Evolutionary conservation across 2,888 invertebrate genomes (phyloP).

Genomic region (Dusona sp.): DNA sequence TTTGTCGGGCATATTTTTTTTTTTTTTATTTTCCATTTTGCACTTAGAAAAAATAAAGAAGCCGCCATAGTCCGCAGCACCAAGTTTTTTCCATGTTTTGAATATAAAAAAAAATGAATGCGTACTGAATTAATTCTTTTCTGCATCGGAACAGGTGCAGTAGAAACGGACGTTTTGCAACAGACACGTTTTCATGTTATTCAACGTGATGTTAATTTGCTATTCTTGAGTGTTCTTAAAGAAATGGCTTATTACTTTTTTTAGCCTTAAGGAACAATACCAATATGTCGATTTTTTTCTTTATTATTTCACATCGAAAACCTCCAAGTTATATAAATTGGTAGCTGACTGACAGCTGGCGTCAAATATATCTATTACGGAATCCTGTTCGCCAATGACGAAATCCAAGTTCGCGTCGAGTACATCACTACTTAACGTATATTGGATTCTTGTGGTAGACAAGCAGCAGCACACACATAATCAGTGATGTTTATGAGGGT

Average conservation of each 20-base stretch:
- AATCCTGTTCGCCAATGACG: constrained; percentile 52
- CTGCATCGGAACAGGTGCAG: neutral
- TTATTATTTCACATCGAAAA: constrained; percentile 6
- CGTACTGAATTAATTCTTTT: neutral
- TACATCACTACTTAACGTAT: constrained; percentile 17
- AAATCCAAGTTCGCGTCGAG: constrained; percentile 56
- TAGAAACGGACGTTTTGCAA: constrained; percentile 6
- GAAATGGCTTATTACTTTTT: neutral
- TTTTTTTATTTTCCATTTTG: neutral
- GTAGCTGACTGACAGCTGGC: neutral
- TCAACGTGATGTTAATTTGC: neutral
- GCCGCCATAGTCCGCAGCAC: neutral
- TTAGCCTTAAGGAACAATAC: neutral
- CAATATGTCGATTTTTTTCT: neutral
- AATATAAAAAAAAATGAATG: neutral
- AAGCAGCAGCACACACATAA: constrained; percentile 10
- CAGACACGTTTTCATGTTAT: neutral
- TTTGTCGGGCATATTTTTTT: neutral
- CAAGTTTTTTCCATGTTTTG: neutral
- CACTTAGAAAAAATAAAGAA: neutral
- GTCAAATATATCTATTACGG: constrained; percentile 8
- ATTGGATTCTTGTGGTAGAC: constrained; percentile 34
- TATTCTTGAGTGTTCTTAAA: neutral
- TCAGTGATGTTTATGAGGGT: constrained; percentile 22
- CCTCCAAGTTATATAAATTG: neutral